phyloP scores from a whole-genome alignment of 2,797 vertebrate species.

The Halcyon leucocephala region DNA sequence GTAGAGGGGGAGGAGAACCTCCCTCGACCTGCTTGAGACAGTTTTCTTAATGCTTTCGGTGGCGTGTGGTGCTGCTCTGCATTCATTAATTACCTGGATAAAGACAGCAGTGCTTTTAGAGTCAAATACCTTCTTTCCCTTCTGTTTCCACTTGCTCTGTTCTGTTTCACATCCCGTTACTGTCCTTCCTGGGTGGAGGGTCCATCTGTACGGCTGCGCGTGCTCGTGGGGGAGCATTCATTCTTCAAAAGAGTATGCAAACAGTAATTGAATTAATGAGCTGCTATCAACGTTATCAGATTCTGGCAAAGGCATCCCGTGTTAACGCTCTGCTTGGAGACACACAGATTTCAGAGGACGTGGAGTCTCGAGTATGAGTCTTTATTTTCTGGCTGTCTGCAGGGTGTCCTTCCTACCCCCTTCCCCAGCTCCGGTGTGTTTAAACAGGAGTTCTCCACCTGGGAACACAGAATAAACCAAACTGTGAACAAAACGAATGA shows the following conservation, averaged over 20 bases:
- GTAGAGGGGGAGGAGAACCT: too few species aligned
- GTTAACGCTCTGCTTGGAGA: neutral
- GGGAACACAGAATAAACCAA: neutral
- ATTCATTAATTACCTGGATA: neutral
- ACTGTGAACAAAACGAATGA: neutral
- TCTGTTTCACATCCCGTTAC: neutral
- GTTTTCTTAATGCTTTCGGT: too few species aligned
- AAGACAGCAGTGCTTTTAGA: neutral
- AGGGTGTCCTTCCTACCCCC: neutral
- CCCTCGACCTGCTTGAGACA: too few species aligned
- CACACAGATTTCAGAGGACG: neutral
- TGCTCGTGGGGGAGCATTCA: neutral
- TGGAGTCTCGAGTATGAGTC: accelerated
- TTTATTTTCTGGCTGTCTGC: neutral
- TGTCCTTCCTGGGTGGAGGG: neutral
- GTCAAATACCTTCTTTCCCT: neutral
- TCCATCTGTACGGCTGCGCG: accelerated
- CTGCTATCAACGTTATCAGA: neutral
- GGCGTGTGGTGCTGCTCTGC: neutral
- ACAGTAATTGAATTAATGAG: neutral
- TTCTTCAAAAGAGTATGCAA: neutral
- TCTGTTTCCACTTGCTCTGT: neutral
- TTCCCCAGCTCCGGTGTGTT: neutral
- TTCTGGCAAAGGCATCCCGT: neutral
- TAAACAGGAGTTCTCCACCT: neutral